phyloP scores from a whole-genome alignment of 2,888 invertebrate genomes.

The Prosopocoilus inquinatus region DNA sequence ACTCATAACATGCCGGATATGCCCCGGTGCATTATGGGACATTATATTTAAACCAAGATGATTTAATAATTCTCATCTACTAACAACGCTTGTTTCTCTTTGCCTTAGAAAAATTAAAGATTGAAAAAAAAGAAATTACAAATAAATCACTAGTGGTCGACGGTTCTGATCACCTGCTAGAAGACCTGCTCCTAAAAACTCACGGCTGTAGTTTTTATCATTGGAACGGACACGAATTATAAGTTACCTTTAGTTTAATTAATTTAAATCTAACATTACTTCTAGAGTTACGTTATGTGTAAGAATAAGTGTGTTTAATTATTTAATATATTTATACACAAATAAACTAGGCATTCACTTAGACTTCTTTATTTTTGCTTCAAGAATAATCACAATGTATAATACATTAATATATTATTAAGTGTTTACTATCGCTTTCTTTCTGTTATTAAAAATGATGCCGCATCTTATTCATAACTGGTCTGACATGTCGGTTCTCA shows the following conservation, averaged over 20 bases:
- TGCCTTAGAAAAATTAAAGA: conserved; percentile 48
- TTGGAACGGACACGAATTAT: conserved; percentile 46
- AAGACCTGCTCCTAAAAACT: conserved; percentile 61
- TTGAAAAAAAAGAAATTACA: conserved; percentile 54
- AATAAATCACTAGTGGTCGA: conserved; percentile 47
- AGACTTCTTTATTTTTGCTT: not conserved
- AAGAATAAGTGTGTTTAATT: not conserved
- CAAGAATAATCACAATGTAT: conserved; percentile 1
- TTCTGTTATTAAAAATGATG: no score
- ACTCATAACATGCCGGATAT: conserved; percentile 57
- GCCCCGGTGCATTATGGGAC: conserved; percentile 64
- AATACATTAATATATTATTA: not conserved
- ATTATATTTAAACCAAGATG: conserved; percentile 55
- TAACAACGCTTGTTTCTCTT: conserved; percentile 25
- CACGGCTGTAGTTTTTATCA: conserved; percentile 65
- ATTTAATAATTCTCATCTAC: no score
- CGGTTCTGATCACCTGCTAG: conserved; percentile 30
- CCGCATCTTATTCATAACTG: conserved; percentile 24
- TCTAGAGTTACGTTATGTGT: no score
- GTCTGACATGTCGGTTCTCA: conserved; percentile 30
- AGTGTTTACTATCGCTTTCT: no score
- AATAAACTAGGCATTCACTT: conserved; percentile 1
- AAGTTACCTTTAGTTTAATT: conserved; percentile 30
- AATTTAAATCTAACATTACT: no score
- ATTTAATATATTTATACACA: not conserved